Conservation (phyloP, 92 coral and sea anemone species). For the Nematostella vectensis region DNA sequence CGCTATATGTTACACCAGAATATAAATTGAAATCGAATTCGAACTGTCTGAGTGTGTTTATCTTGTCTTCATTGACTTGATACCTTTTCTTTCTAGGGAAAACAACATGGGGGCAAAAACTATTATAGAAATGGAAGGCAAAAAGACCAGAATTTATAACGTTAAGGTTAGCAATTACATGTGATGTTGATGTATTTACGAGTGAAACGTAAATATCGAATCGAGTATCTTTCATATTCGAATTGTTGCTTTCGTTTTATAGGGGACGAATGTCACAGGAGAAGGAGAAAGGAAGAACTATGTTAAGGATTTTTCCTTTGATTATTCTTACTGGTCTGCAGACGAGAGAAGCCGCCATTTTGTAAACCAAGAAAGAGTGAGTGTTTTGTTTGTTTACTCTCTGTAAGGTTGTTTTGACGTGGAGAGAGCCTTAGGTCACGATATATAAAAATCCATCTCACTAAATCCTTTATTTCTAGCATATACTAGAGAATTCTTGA, state of each 20-base stretch:
- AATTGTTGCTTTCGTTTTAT: too few species aligned
- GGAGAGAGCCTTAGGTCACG: not conserved
- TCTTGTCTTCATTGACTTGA: too few species aligned
- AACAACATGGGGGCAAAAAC: slow-evolving; percentile 74
- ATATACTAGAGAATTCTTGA: too few species aligned
- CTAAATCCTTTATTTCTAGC: too few species aligned
- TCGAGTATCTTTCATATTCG: too few species aligned
- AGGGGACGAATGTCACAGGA: slow-evolving; percentile 72
- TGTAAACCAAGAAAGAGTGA: slow-evolving; percentile 80
- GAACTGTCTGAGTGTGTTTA: too few species aligned
- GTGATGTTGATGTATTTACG: too few species aligned
- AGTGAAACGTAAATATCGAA: too few species aligned
- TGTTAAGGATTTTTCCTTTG: slow-evolving; percentile 91
- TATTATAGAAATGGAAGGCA: slow-evolving; percentile 96
- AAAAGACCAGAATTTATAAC: slow-evolving; percentile 85
- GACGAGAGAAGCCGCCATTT: slow-evolving; percentile 72
- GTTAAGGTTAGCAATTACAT: slow-evolving; percentile 58
- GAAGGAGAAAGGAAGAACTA: slow-evolving; percentile 69
- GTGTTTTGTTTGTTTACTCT: not conserved
- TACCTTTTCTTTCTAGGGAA: slow-evolving; percentile 30
- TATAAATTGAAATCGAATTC: too few species aligned
- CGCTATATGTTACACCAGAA: too few species aligned
- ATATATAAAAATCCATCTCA: too few species aligned
- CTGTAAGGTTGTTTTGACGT: not conserved
- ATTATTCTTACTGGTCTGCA: slow-evolving; percentile 96